Conservation (phyloP, 2,113 vertebrate species). For the Gnathochromis pfefferi region DNA sequence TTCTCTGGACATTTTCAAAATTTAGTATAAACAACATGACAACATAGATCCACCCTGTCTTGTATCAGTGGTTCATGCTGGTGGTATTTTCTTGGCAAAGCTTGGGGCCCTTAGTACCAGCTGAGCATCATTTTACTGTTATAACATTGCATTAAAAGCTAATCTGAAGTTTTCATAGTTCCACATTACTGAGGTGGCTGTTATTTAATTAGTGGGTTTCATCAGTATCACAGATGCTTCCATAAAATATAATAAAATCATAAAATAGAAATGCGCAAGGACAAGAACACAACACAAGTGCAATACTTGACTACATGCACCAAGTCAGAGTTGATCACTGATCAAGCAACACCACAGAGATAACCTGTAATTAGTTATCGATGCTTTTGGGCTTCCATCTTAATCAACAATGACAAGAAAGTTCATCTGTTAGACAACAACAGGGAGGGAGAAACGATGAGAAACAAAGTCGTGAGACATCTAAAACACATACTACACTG, state of each 20-base stretch:
- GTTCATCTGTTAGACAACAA: not conserved
- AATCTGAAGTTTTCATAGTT: not conserved
- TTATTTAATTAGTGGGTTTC: not conserved
- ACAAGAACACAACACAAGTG: not conserved
- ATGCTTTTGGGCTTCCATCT: fast-evolving
- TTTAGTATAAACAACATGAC: not conserved
- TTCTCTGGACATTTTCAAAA: not conserved
- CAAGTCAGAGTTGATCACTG: not conserved
- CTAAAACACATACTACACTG: not conserved
- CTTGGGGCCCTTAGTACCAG: not conserved
- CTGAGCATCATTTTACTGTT: not conserved
- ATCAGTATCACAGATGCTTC: not conserved
- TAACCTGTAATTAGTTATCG: not conserved
- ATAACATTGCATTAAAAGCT: not conserved
- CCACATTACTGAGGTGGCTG: not conserved
- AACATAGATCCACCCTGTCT: not conserved
- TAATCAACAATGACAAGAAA: not conserved
- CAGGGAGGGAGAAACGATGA: not conserved
- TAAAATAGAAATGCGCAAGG: not conserved
- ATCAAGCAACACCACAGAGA: not conserved
- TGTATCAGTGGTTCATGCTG: not conserved
- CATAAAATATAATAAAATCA: not conserved
- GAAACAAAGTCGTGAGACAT: not conserved
- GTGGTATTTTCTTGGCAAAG: not conserved
- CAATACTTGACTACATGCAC: not conserved